Evolutionary conservation across 2,113 vertebrate genomes (phyloP), one percentile per base, ranked within the genome.

Genomic region (Pelecanoides urinatrix): DNA sequence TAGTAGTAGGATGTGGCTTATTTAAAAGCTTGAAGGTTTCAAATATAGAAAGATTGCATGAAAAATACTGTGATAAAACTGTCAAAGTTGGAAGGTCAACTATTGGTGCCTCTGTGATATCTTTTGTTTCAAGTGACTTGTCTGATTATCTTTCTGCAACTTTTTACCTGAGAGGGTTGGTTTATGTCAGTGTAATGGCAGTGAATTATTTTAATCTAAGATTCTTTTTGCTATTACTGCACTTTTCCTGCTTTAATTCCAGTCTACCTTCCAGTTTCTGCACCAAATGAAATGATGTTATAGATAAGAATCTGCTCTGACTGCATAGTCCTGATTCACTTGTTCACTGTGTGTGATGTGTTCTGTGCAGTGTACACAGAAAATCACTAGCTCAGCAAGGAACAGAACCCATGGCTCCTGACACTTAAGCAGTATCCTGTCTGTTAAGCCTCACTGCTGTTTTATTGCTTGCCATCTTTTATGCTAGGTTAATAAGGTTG

Each of bases 281-380:
- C 50, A 45, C 25, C 19, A 62, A 27, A 52, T 88, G 30, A 91
- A 63, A 36, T 62, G n/a, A 27, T 83, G 29, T 26, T 88, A 4
- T 63, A 75, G 83, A 34, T 86, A 67, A 76, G 34, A 90, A 59
- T 52, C 38, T 63, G 21, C 32, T 66, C 55, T 83, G 53, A 53
- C 17, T 42, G n/a, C 25, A 30, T 32, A 90, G 59, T 63, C 23
- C 13, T 62, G 38, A 62, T 67, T 80, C 8, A 32, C n/a, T 83
- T 67, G 25, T 68, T 84, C 56, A 15, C 16, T 40, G 6, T 1
- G 2, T 20, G 32, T 78, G 16, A 11, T 70, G 38, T 0, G 0
- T 85, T 67, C 71, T 93, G 34, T 90, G 71, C 49, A 40, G 25
- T 4, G 7, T 77, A 47, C 42, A 4, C 19, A 59, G 61, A 70